Base-by-base conservation (phyloP, 2,113 vertebrate species). In the Myocastor coypus region DNA sequence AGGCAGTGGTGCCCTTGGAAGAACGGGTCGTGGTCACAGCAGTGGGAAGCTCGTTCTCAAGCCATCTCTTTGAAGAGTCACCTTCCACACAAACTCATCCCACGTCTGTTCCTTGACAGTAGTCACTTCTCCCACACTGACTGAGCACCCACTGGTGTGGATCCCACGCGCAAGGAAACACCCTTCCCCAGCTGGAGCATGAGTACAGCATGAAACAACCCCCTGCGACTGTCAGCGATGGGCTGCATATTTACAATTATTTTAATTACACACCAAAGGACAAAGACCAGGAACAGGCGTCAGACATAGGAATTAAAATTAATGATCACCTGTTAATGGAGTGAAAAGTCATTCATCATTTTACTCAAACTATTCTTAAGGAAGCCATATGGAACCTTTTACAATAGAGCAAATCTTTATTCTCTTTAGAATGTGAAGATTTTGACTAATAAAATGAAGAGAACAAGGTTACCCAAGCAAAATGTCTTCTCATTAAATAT, bases 281-380 rank as follows among this genome's bases (percentile, higher is more conserved):
- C 85, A 97, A 95, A 83, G 94, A 97, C 96, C 91, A 96, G 94
- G 93, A 97, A 87, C 92, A 97, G 83, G 96, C 95, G 94, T 88
- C 96, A 97, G 77, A 71, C 59, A 69, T 82, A 34, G 68, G 59
- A 98, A 98, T 97, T 95, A 96, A 97, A 97, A 98, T 94, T 89
- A 98, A 98, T 94, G 91, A 97, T 91, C 1, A 5, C 75, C 96
- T 66, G 87, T 96, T 96, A 97, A 96, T 97, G 89, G 81, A 94
- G 84, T 42, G 90, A 94, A 96, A 71, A 97, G 85, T 69, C 61
- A 95, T 95, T 95, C 59, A 87, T 95, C 2, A 89, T 92, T 97
- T 94, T 97, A 97, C 97, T 96, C 89, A 87, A 87, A 83, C 78
- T 95, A 83, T 95, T 97, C 93, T 80, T 77, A 91, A 10, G 37